Base-by-base conservation (phyloP, 2,113 vertebrate genomes). In the Eulemur rufifrons region DNA sequence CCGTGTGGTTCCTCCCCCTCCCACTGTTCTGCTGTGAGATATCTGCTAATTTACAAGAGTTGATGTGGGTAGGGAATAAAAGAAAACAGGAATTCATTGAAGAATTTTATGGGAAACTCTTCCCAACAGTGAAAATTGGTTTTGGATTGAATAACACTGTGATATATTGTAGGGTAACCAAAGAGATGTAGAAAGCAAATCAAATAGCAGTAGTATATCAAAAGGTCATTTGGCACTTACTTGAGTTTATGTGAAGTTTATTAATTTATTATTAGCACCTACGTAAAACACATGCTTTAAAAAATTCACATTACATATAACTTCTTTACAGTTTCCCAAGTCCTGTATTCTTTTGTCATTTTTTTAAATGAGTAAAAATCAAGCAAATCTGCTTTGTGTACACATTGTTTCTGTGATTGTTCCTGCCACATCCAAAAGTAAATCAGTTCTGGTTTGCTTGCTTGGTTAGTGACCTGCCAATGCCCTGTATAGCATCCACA, bases 41-140 rank as follows among this genome's bases (percentile, higher is more conserved):
- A 78, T 71, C 42, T 71, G 52, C 59, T 90, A 32, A 87, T 89
- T 94, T 92, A 82, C 47, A 47, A 47, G 63, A 78, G 32, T 59
- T 74, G 29, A 61, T 29, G 32, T 73, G 73, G 61, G 27, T 54
- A 89, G 29, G 34, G 42, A 94, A 90, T 73, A 66, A 92, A 96
- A 89, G 68, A 86, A 94, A 95, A 77, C 7, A 32, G 45, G 34
- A 89, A 83, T 17, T 63, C 56, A 82, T 27, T 4, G 6, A 81
- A 39, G n/a, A 85, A 37, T n/a, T 89, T 94, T 27, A 84, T 6
- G 17, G 86, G 47, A 96, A 95, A 90, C 5, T 80, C 50, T 94
- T 90, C 74, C 56, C 29, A 61, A 76, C 37, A 52, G 20, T 56
- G 50, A 92, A 80, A 92, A 83, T 54, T 83, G 47, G 29, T 69